Percentiles rank a stretch among this genome's conserved stretches.
Conservation (phyloP, 2,888 invertebrate genomes). For the Epinotia bilunana region DNA sequence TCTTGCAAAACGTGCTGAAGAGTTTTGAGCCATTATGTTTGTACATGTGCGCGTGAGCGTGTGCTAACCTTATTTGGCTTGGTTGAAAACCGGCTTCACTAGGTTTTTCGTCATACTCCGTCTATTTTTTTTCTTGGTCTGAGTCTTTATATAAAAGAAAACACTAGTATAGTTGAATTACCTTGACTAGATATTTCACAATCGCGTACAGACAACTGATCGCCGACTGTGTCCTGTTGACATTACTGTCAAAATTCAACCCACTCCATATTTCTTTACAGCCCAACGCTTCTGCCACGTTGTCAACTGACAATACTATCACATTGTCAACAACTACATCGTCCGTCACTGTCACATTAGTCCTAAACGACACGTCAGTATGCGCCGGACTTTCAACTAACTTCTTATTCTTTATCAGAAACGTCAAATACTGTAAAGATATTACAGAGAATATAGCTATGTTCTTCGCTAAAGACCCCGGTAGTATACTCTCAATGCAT, state of each 20-base stretch:
- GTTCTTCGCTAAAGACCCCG: slow-evolving; percentile 65
- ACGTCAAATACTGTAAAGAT: slow-evolving; percentile 77
- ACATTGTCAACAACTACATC: slow-evolving; percentile 73
- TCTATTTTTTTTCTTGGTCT: too few species aligned
- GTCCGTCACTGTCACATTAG: slow-evolving; percentile 62
- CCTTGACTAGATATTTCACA: slow-evolving; percentile 79
- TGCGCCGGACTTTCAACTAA: slow-evolving; percentile 75
- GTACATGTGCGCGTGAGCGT: too few species aligned
- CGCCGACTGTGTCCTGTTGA: slow-evolving; percentile 76
- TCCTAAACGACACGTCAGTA: slow-evolving; percentile 75
- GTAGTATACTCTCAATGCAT: slow-evolving; percentile 70
- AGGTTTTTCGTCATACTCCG: too few species aligned
- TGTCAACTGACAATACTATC: slow-evolving; percentile 67
- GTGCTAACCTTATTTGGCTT: too few species aligned
- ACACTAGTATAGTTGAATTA: slow-evolving; percentile 46
- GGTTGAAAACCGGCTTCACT: too few species aligned
- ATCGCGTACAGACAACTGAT: slow-evolving; percentile 79
- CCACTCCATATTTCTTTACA: slow-evolving; percentile 76
- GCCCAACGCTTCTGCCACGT: slow-evolving; percentile 72
- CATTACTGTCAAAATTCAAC: slow-evolving; percentile 72
- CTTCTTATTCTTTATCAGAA: slow-evolving; percentile 80
- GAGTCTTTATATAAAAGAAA: too few species aligned
- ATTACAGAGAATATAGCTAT: slow-evolving; percentile 76
- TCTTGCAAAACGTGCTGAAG: too few species aligned
- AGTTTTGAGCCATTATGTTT: too few species aligned